Evolutionary conservation across 2,797 vertebrate genomes (phyloP).

Genomic region (Sebastiscus albofasciatus): DNA sequence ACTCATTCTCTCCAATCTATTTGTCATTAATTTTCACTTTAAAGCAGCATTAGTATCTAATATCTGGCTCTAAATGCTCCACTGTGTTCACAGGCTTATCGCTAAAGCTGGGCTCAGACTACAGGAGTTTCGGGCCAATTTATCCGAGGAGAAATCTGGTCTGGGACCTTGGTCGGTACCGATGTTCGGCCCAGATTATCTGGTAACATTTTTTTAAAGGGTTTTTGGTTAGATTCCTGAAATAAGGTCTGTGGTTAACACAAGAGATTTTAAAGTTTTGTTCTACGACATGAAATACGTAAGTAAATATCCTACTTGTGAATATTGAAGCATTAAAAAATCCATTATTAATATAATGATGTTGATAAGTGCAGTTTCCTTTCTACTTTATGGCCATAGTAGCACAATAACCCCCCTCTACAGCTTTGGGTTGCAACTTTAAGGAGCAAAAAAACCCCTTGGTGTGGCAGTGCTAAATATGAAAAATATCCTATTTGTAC

Average conservation of each 20-base stretch:
- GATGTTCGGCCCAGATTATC: neutral
- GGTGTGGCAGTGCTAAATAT: slow-evolving; percentile 26
- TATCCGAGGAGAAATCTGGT: neutral
- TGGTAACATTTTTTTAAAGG: neutral
- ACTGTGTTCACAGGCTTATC: neutral
- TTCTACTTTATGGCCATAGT: neutral
- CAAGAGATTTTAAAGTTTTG: too few species aligned
- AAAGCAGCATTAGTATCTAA: neutral
- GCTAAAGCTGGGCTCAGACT: neutral
- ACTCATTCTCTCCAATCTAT: neutral
- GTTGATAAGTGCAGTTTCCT: neutral
- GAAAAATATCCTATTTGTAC: slow-evolving; percentile 44
- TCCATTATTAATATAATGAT: neutral
- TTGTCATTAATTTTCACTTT: neutral
- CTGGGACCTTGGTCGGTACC: neutral
- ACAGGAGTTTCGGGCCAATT: neutral
- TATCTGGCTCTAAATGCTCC: neutral
- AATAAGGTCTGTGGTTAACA: too few species aligned
- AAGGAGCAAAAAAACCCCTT: neutral
- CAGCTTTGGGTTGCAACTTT: neutral
- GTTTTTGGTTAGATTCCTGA: neutral
- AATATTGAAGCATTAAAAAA: too few species aligned
- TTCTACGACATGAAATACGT: too few species aligned
- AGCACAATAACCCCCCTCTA: neutral
- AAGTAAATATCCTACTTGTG: too few species aligned